Evolutionary conservation across 2,888 invertebrate genomes (phyloP).

Genomic region (Idaea straminata): DNA sequence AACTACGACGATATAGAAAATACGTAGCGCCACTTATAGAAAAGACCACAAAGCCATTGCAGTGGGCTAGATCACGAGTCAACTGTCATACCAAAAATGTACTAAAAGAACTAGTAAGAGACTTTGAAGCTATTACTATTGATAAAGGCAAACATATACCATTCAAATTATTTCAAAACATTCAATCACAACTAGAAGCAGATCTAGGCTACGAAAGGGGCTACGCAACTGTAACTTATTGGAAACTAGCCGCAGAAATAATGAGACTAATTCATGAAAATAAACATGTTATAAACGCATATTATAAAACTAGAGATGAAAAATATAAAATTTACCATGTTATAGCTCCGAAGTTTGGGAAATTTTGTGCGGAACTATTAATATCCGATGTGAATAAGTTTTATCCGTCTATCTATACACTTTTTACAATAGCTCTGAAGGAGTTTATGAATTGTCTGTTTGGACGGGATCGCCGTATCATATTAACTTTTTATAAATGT

Average conservation of each 20-base stretch:
- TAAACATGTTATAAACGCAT: slow-evolving; percentile 14
- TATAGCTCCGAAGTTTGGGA: slow-evolving; percentile 27
- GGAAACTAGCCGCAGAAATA: slow-evolving; percentile 43
- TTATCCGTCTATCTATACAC: slow-evolving; percentile 22
- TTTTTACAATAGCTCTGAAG: slow-evolving; percentile 26
- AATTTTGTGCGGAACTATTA: slow-evolving; percentile 24
- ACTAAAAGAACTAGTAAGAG: slow-evolving; percentile 32
- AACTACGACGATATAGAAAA: slow-evolving; percentile 32
- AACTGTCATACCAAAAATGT: slow-evolving; percentile 34
- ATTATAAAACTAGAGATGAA: not conserved
- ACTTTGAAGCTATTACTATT: slow-evolving; percentile 36
- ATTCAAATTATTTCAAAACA: slow-evolving; percentile 36
- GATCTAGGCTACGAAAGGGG: slow-evolving; percentile 43
- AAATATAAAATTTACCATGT: slow-evolving; percentile 19
- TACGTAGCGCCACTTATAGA: not conserved
- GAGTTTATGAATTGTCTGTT: slow-evolving; percentile 9
- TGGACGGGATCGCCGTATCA: not conserved
- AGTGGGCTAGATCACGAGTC: slow-evolving; percentile 37
- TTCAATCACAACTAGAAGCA: slow-evolving; percentile 36
- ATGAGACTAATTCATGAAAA: slow-evolving; percentile 36
- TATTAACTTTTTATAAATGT: not conserved
- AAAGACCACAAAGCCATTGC: slow-evolving; percentile 42
- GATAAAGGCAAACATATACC: slow-evolving; percentile 37
- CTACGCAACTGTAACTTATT: slow-evolving; percentile 47
- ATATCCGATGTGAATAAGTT: slow-evolving; percentile 30